A percentile compares a stretch with the other conserved stretches of the same genome.
These are phyloP conservation scores for Oreohelix idahoensis DNA, from an alignment of 1,140 invertebrate genomes.

Conservation along the genomic window DNA sequence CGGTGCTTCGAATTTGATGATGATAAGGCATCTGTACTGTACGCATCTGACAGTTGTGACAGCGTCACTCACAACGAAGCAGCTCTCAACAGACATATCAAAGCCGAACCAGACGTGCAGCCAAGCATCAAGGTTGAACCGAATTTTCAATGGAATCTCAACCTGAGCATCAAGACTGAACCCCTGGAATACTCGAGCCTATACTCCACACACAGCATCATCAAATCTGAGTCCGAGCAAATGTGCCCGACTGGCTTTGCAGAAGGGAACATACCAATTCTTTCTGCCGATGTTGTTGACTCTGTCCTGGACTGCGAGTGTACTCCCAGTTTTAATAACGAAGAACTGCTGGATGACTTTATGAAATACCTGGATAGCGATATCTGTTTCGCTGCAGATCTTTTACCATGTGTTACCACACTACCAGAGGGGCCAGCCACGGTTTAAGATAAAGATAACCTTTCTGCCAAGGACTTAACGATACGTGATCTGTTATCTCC, in stretches of 20 bases:
- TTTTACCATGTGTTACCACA: not conserved
- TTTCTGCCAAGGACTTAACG: not conserved
- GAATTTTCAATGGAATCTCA: not conserved
- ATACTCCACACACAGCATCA: not conserved
- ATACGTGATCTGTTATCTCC: not conserved
- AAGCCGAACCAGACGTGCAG: not conserved
- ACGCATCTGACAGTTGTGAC: not conserved
- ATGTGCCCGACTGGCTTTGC: too few species aligned
- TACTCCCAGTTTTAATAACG: slow-evolving; percentile 7
- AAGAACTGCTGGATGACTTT: slow-evolving; percentile 12
- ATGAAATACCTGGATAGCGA: slow-evolving; percentile 18
- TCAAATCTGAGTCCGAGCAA: not conserved
- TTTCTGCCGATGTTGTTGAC: not conserved
- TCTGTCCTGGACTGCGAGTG: not conserved
- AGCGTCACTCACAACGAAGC: not conserved
- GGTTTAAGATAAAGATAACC: not conserved
- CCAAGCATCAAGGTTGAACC: not conserved
- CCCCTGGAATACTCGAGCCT: not conserved
- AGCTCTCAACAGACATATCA: not conserved
- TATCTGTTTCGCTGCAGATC: not conserved
- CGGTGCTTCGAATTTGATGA: slow-evolving; percentile 1
- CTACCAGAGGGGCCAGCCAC: slow-evolving; percentile 12
- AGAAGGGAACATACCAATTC: not conserved
- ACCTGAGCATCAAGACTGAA: slow-evolving; percentile 19
- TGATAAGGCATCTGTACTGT: not conserved